Evolutionary conservation across 2,113 vertebrate genomes (phyloP), one percentile per base, ranked within the genome.

Genomic region (Diadophis punctatus): DNA sequence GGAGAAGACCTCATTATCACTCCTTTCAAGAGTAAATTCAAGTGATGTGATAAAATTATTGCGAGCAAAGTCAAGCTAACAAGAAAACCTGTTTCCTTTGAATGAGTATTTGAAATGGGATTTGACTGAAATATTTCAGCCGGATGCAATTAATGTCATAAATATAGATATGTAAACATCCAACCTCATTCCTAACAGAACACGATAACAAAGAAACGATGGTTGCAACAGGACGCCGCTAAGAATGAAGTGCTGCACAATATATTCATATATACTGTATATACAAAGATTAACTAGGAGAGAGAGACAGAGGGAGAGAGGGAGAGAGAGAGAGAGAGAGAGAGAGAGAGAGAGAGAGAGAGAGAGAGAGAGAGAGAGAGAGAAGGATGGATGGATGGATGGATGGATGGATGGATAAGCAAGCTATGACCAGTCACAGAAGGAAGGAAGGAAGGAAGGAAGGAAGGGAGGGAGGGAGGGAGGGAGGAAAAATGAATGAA

Each of bases 321-420:
- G 22, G 22, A 9, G 23, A 25, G 56, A 23, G 20, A 8, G 20
- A 0, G 1, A 5, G 22, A 9, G 23, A 25, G 56, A 23, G 20
- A 8, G 20, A 0, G 5, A 5, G 55, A 1, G 53, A 1, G 20
- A n/a, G n/a, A n/a, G n/a, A n/a, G n/a, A n/a, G n/a, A n/a, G n/a
- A 4, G 53, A 2, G 20, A 20, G 52, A 52, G 14, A 16, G 52
- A 52, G 52, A 52, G 14, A 14, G 14, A 52, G 52, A 52, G 52
- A 14, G 12, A 14, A 2, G 14, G 18, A 56, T 8, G 22, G 55
- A 56, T 55, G 43, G 43, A 43, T 43, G 43, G 43, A 43, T 2
- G 48, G 48, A 48, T 3, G 7, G 48, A 2, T 46, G 46, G 5
- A 46, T 46, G 46, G 46, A 46, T 46, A 46, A 46, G 2, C 46